A percentile compares a stretch with the other conserved stretches of the same genome.
phyloP scores from a whole-genome alignment of 2,113 vertebrate species.

The Nycticebus coucang region DNA sequence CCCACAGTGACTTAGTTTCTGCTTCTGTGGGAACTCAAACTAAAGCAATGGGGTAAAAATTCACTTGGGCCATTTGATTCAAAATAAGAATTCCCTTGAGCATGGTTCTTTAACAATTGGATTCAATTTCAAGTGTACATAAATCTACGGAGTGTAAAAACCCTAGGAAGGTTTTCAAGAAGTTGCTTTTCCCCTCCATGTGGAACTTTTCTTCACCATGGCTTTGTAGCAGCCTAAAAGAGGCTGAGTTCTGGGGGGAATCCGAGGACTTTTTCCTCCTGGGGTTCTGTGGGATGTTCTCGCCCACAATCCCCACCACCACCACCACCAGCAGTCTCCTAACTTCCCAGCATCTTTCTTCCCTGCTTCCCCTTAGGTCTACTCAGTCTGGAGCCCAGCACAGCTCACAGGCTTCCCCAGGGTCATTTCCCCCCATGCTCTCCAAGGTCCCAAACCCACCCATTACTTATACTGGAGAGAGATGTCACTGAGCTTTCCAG shows the following conservation, averaged over 20 bases:
- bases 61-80: not conserved
- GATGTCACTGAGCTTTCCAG: not conserved
- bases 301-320: not conserved
- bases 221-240: not conserved
- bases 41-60: not conserved
- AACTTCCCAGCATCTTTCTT: not conserved
- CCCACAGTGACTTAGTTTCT: not conserved
- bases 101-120: not conserved
- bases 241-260: not conserved
- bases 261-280: not conserved
- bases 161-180: not conserved
- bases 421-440: not conserved
- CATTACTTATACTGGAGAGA: not conserved
- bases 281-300: not conserved
- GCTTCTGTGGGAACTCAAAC: not conserved
- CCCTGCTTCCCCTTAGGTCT: not conserved
- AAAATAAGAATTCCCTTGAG: slow-evolving; percentile 31
- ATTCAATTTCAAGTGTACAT: not conserved
- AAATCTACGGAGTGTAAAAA: not conserved
- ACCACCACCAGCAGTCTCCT: not conserved
- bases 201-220: not conserved
- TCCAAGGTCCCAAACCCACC: not conserved
- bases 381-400: not conserved
- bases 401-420: not conserved
- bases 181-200: not conserved